These are phyloP conservation scores for Trichomycterus rosablanca DNA, from an alignment of 2,113 vertebrate species.

Conservation along the genomic window DNA sequence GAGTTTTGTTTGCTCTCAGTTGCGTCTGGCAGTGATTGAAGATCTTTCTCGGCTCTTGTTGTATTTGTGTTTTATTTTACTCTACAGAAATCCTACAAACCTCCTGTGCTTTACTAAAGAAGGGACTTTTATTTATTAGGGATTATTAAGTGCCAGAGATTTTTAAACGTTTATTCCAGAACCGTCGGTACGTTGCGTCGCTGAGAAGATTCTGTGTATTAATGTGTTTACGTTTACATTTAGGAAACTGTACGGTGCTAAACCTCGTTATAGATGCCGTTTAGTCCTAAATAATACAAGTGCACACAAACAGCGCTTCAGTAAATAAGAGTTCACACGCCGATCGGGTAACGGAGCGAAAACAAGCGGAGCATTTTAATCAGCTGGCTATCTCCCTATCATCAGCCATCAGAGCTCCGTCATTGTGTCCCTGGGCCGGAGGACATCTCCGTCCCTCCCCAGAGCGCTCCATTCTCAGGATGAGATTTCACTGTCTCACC, in stretches of 20 bases:
- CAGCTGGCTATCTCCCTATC: conserved; percentile 83
- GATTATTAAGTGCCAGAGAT: too few relatives aligned
- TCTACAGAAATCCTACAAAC: too few relatives aligned
- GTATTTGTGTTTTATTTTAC: not conserved
- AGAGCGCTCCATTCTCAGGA: conserved; percentile 67
- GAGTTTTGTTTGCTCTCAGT: not conserved
- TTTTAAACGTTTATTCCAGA: too few relatives aligned
- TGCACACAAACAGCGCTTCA: too few relatives aligned
- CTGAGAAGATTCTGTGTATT: too few relatives aligned
- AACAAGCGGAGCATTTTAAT: conserved; percentile 85
- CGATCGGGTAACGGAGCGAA: conserved; percentile 79
- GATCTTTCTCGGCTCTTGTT: not conserved
- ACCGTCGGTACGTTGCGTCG: too few relatives aligned
- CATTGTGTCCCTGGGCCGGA: conserved; percentile 68
- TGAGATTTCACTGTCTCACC: conserved; percentile 76
- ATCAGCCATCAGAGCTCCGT: conserved; percentile 81
- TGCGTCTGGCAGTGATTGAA: not conserved
- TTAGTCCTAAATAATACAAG: too few relatives aligned
- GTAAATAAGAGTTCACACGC: conserved; percentile 90
- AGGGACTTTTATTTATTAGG: too few relatives aligned
- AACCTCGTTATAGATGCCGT: too few relatives aligned
- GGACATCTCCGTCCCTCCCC: conserved; percentile 77
- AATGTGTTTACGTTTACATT: too few relatives aligned
- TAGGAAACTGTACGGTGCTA: too few relatives aligned
- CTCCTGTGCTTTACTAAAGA: too few relatives aligned